Evolutionary conservation across 2,113 vertebrate species (phyloP), one percentile per base, ranked within the genome.

Genomic region (Rhinopomastus cyanomelas): DNA sequence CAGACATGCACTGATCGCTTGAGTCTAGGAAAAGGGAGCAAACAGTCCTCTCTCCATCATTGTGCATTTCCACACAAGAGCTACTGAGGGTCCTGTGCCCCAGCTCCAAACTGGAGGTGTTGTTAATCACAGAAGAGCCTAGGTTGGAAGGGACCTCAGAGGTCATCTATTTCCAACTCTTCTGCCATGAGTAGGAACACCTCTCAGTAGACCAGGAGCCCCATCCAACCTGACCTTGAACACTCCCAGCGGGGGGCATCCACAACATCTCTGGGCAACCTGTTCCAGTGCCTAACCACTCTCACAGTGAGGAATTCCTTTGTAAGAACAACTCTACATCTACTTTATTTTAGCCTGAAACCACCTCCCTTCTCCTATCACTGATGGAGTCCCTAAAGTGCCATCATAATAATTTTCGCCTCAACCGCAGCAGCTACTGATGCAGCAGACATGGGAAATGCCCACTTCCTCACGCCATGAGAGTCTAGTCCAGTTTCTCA

Each of bases 11-110:
- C 34, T 42, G 80, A 85, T 7, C 85, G 55, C 52, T 59, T 2
- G 2, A 68, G 74, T 78, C 39, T 17, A 10, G 81, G 69, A 80
- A 36, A 0, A 66, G 49, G 75, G 81, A 44, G 22, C 14, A 11
- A 42, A 16, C 51, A 44, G 66, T 59, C 48, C 29, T 66, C 52
- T 39, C 22, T 56, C 59, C 32, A 69, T 73, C 2, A 0, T 42
- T 42, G 39, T 3, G 20, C 12, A 2, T 48, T 52, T 26, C 32
- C 0, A 0, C 51, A 44, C 49, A 22, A 0, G 1, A 56, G 36
- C 62, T 73, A 39, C 26, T 2, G 16, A 32, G n/a, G 27, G 16
- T 52, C 1, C 39, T 3, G 0, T 11, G 53, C 10, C 34, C 29
- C 52, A 64, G 68, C 56, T 51, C 32, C 48, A 3, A 51, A 49